Base-by-base conservation (phyloP, 2,113 vertebrate species). In the Sceloporus undulatus region DNA sequence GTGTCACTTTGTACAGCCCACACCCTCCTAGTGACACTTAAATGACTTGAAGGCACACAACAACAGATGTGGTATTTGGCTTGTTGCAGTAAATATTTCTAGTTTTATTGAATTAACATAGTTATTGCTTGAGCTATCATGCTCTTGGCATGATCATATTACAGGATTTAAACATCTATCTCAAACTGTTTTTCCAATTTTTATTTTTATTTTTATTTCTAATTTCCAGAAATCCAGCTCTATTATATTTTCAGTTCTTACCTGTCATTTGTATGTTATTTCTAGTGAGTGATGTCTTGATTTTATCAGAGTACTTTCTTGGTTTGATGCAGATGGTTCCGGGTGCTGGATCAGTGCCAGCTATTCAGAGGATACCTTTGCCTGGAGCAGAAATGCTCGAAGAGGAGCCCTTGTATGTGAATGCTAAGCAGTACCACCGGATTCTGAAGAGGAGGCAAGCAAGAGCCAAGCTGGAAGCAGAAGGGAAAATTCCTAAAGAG, bases 381-480 rank as follows among this genome's bases (percentile, higher is more conserved):
- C 99, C 99, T 62, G 99, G 99, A 52, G 98, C 99, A 16, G 99
- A 99, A 92, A 99, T 99, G 98, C 97, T 99, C 0, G 99, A 99
- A 19, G 99, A 99, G 90, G 99, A 99, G 92, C 99, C 99, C 29
- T 97, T 99, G 2, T 99, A 99, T 3, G 99, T 99, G 80, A 99
- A 99, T 2, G 99, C 99, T 91, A 99, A 99, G 92, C 99, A 99
- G 95, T 99, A 99, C 94, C 99, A 99, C 92, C 98, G 98, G 9
- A 99, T 99, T 95, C 95, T 99, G 18, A 99, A 99, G 94, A 97
- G 99, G 90, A 95, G 98, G 48, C 99, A 99, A 94, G 99, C 99
- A 25, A 96, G 98, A 13, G 99, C 99, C 48, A 99, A 99, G 89
- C 97, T 99, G 89, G 99, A 99, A 90, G 99, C 99, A 1, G 99